A percentile compares a stretch with the other conserved stretches of the same genome.
phyloP scores from a whole-genome alignment of 2,797 vertebrate genomes.

The Hyperoplus lanceolatus region DNA sequence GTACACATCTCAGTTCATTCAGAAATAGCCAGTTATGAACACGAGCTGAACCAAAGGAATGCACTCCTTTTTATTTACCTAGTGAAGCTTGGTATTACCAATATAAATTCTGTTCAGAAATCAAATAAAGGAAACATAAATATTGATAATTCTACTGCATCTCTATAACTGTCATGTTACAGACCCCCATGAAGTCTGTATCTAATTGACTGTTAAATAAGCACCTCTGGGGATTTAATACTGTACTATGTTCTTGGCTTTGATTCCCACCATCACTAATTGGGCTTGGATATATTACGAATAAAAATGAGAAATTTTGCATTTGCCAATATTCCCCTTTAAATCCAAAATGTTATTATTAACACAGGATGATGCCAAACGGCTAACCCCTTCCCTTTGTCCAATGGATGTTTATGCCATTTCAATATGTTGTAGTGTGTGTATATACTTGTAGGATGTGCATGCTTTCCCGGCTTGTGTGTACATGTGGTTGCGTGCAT shows the following conservation, averaged over 20 bases:
- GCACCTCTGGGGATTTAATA: constrained; percentile 26
- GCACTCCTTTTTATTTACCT: too few species aligned
- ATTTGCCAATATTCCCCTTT: constrained; percentile 23
- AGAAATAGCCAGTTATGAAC: too few species aligned
- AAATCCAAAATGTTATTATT: constrained; percentile 44
- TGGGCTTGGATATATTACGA: constrained; percentile 12
- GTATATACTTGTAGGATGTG: background rate
- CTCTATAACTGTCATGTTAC: constrained; percentile 19
- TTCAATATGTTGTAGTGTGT: constrained; percentile 13
- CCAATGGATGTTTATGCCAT: constrained; percentile 28
- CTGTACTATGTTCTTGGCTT: constrained; percentile 29
- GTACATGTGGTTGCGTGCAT: constrained; percentile 8
- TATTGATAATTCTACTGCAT: background rate
- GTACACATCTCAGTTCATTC: background rate
- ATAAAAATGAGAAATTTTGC: constrained; percentile 28
- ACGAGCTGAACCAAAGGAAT: too few species aligned
- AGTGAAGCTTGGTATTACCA: too few species aligned
- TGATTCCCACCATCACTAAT: constrained; percentile 46
- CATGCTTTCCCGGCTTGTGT: constrained; percentile 19
- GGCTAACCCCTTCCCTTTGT: constrained; percentile 31
- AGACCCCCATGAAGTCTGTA: constrained; percentile 4
- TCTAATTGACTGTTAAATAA: constrained; percentile 42
- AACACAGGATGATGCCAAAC: constrained; percentile 26
- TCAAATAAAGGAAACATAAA: too few species aligned
- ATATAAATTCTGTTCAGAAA: too few species aligned